Conservation (phyloP, 2,888 invertebrate species). For the Aphodius sticticus region DNA sequence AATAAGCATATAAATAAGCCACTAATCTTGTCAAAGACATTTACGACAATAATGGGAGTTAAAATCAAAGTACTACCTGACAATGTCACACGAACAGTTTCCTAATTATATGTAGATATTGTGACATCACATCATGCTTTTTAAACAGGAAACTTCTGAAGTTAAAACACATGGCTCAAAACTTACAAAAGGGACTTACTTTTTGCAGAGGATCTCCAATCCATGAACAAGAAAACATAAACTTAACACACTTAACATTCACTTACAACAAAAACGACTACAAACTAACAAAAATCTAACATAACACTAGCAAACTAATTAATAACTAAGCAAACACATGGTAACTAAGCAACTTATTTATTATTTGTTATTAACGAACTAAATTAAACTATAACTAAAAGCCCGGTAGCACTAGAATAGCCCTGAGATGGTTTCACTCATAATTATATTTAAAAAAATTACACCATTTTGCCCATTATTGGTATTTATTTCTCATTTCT, state of each 20-base stretch:
- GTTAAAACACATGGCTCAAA: too few species aligned
- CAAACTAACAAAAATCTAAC: conserved; percentile 12
- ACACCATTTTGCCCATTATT: conserved; percentile 27
- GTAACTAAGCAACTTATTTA: conserved; percentile 14
- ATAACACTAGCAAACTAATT: conserved; percentile 7
- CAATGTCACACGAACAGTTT: too few species aligned
- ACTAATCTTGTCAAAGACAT: too few species aligned
- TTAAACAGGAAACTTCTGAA: too few species aligned
- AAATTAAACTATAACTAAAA: conserved; percentile 37
- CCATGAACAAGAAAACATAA: neutral
- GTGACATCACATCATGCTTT: too few species aligned
- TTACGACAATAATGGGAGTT: too few species aligned
- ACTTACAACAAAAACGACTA: neutral
- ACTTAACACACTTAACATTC: conserved; percentile 15
- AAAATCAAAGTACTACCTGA: too few species aligned
- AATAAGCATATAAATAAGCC: too few species aligned
- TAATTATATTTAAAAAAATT: conserved; percentile 14
- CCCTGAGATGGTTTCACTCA: conserved; percentile 58
- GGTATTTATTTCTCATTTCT: neutral
- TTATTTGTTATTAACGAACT: conserved; percentile 14
- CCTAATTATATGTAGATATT: too few species aligned
- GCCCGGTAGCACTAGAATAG: conserved; percentile 58
- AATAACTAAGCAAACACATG: conserved; percentile 20
- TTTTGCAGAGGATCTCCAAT: neutral
- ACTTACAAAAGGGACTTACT: too few species aligned